Evolutionary conservation across 2,797 vertebrate genomes (phyloP).

Genomic region (Trachops cirrhosus): DNA sequence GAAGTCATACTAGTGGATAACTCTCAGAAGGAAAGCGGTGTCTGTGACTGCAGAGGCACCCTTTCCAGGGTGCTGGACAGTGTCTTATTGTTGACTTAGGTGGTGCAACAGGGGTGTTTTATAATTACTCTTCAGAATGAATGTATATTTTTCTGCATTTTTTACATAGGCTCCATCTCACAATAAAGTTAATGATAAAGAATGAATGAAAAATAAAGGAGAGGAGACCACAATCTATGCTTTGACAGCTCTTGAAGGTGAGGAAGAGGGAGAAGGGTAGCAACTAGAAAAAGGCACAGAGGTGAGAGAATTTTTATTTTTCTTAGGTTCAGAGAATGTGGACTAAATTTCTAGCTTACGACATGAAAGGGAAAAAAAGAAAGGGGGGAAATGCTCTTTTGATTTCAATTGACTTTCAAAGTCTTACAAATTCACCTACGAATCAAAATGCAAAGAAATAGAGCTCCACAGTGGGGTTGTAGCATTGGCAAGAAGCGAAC

Average conservation of each 20-base stretch:
- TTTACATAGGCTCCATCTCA: neutral
- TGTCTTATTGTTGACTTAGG: neutral
- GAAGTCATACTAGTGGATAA: neutral
- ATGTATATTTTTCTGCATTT: neutral
- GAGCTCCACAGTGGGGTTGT: neutral
- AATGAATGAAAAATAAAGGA: neutral
- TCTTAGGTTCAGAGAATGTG: neutral
- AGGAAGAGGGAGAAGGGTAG: neutral
- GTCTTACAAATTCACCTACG: neutral
- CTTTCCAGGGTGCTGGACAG: neutral
- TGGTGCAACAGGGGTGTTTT: neutral
- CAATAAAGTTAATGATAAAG: neutral
- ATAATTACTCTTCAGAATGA: neutral
- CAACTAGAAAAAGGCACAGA: neutral
- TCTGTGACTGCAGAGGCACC: neutral
- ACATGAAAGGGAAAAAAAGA: neutral
- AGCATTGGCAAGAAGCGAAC: neutral
- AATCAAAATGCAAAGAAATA: neutral
- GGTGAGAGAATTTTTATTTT: neutral
- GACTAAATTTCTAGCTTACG: neutral
- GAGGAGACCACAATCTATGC: neutral
- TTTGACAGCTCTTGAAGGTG: neutral
- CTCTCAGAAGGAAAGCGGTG: neutral
- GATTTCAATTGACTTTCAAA: neutral
- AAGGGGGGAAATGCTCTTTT: neutral